Conservation (phyloP, 1,140 invertebrate genomes). For the Bactericera cockerelli region DNA sequence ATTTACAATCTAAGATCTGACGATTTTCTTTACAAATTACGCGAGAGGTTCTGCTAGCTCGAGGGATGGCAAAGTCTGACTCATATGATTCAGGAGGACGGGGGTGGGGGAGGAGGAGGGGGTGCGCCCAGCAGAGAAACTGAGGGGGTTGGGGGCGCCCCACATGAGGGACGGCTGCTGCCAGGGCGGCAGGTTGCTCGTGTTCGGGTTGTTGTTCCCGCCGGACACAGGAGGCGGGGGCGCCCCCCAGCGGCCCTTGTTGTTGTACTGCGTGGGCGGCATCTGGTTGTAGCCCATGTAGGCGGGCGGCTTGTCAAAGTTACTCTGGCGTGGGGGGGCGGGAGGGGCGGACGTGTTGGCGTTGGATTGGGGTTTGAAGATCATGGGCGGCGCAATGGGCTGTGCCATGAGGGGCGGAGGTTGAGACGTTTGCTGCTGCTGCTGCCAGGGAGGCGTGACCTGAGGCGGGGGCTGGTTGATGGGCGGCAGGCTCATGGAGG, state of each 20-base stretch:
- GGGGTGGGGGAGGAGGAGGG: slow-evolving; percentile 18
- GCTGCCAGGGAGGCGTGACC: slow-evolving; percentile 33
- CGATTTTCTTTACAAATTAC: too few relatives aligned
- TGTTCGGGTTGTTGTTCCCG: slow-evolving; percentile 12
- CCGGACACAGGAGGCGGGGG: slow-evolving; percentile 7
- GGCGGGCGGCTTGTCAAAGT: slow-evolving; percentile 4
- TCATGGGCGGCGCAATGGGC: slow-evolving; percentile 31
- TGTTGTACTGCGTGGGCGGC: neutral
- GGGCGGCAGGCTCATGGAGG: slow-evolving; percentile 20
- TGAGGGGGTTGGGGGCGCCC: slow-evolving; percentile 13
- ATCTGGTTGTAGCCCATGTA: neutral
- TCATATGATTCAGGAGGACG: slow-evolving; percentile 6
- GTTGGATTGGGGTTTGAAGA: slow-evolving; percentile 35
- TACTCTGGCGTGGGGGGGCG: slow-evolving; percentile 31
- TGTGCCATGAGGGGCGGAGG: slow-evolving; percentile 27
- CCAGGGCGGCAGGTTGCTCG: too few relatives aligned
- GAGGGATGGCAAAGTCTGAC: too few relatives aligned
- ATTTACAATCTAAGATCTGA: too few relatives aligned
- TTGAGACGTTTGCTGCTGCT: slow-evolving; percentile 18
- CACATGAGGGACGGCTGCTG: too few relatives aligned
- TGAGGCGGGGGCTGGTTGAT: slow-evolving; percentile 28
- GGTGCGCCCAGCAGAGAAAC: slow-evolving; percentile 13
- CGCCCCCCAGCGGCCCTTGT: neutral
- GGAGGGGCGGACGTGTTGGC: slow-evolving; percentile 46
- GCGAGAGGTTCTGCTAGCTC: too few relatives aligned